Conservation (phyloP, 2,113 vertebrate genomes). For the Lathamus discolor region DNA sequence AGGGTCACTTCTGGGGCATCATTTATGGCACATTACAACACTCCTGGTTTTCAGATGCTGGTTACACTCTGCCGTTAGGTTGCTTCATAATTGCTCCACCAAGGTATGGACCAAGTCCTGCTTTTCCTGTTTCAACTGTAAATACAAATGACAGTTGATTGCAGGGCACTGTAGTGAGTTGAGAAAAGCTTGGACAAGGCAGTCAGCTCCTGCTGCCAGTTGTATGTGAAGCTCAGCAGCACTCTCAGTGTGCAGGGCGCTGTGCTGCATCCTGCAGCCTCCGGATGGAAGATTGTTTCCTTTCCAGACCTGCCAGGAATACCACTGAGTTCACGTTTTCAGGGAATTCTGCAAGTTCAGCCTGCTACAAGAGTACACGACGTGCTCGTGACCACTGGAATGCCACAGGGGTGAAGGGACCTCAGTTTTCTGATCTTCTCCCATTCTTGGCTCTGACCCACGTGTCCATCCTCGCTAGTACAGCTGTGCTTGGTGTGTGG, state of each 20-base stretch:
- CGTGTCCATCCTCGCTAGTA: accelerated
- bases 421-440: not conserved
- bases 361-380: not conserved
- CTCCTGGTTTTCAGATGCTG: not conserved
- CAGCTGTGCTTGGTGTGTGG: not conserved
- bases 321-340: not conserved
- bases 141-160: conserved; percentile 34
- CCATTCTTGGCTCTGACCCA: not conserved
- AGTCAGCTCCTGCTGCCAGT: not conserved
- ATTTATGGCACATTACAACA: conserved; percentile 21
- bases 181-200: not conserved
- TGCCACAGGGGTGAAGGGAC: not conserved
- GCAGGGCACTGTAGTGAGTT: not conserved
- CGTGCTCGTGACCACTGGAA: not conserved
- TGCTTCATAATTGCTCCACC: conserved; percentile 61
- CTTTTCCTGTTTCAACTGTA: conserved; percentile 68
- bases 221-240: not conserved
- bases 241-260: not conserved
- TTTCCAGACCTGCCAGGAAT: conserved; percentile 25
- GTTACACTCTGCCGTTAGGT: conserved; percentile 14
- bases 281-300: not conserved
- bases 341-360: conserved; percentile 22
- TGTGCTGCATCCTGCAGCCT: conserved; percentile 13
- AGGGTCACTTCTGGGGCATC: not conserved
- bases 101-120: conserved; percentile 47